Evolutionary conservation across 1,140 invertebrate species (phyloP), one percentile per base, ranked within the genome.

Genomic region (Heliconius melpomene): DNA sequence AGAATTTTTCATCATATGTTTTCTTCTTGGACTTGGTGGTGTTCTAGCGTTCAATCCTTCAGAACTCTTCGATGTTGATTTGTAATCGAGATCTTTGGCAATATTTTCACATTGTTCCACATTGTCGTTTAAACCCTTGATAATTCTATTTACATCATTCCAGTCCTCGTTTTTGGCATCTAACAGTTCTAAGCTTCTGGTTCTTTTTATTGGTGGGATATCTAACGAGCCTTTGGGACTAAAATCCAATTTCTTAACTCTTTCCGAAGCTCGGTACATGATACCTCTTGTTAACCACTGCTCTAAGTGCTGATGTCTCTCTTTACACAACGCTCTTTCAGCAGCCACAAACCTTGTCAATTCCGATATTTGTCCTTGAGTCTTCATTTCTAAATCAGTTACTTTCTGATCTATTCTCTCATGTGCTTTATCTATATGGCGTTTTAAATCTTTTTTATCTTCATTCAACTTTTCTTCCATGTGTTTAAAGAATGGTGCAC

Each of bases 401-500:
- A 99, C 97, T 85, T 98, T 97, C 57, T 97, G 95, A 72, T 98
- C 97, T 46, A 99, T 91, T 78, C 96, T 95, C 78, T 97, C 96
- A 85, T 98, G 97, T 6, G 97, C 97, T 81, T 96, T 96, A 87
- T 98, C 97, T 13, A 98, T 97, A 82, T 98, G 97, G 23, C 97
- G 96, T 86, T 98, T 97, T 5, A 99, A 87, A 85, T 98, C 98
- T 78, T 97, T 96, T 79, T 98, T 98, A 86, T 98, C 97, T 82
- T 96, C 96, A 85, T 98, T 98, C 18, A 99, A 89, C 81, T 97
- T 97, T 72, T 97, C 96, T 91, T 99, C 98, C 89, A 99, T 96
- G 80, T 98, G 97, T 80, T 97, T 96, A 88, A 99, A 97, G 86
- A 98, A 97, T 26, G 95, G 95, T 16, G 95, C 96, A 89, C 97